Evolutionary conservation across 2,113 vertebrate species (phyloP), one percentile per base, ranked within the genome.

Genomic region (Pachypanchax playfairii): DNA sequence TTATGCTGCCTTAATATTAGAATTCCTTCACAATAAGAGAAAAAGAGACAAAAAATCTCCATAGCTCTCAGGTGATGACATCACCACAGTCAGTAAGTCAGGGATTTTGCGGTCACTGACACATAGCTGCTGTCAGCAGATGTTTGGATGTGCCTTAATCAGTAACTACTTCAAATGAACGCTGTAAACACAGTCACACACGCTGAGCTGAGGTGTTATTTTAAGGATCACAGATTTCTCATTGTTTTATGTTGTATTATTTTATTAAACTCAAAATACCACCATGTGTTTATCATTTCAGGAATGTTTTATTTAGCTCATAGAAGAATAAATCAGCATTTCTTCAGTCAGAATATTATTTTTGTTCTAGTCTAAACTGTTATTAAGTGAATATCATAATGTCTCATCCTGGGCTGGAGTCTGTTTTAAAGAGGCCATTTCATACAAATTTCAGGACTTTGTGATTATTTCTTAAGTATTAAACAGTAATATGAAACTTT

Each of bases 91-190:
- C 13, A 48, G 22, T 24, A 10, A 13, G 33, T 49, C 50, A 22
- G 10, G 3, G 72, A 58, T 64, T 58, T 50, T 15, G 35, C 22
- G 78, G 84, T 84, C 66, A 74, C 17, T 78, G 71, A 82, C 82
- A 80, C 59, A 64, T 59, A n/a, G 4, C 53, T 75, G 53, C 66
- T 59, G 56, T 21, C 59, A 54, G 44, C 9, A 11, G n/a, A 60
- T 50, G 82, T 89, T 88, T 83, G 73, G 29, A 31, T 26, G 26
- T 65, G 6, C 35, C 25, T 56, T 85, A 90, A 87, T 86, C 21
- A 88, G 73, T 87, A 88, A 90, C 87, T 47, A 63, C 48, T 9
- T 44, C 18, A 20, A 39, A 48, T 64, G 38, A 75, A 63, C n/a
- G 29, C 14, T 24, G 12, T 46, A 65, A 72, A 48, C 26, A 57